Conservation (phyloP, 2,113 vertebrate genomes). For the Istiophorus platypterus region DNA sequence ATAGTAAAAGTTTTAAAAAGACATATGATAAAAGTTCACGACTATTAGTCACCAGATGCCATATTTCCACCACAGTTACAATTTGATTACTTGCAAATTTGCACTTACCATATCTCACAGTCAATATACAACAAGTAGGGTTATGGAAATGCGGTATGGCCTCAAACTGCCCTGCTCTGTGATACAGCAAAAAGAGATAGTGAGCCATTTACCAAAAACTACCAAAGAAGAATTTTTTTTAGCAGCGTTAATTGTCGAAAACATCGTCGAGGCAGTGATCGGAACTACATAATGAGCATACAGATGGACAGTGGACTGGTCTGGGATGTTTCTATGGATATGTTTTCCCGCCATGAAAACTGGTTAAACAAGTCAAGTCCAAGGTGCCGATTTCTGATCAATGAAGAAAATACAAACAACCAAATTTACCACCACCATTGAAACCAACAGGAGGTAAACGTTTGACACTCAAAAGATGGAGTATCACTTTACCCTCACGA, state of each 20-base stretch:
- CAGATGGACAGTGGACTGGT: background rate
- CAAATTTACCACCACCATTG: background rate
- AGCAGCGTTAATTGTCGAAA: background rate
- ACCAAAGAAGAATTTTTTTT: no score
- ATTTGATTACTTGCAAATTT: constrained; percentile 38
- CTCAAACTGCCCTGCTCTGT: constrained; percentile 21
- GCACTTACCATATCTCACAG: constrained; percentile 14
- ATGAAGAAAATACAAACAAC: background rate
- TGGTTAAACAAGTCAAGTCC: background rate
- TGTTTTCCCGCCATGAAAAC: background rate
- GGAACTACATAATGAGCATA: background rate
- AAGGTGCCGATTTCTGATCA: background rate
- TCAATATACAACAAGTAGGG: constrained; percentile 22
- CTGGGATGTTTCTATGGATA: background rate
- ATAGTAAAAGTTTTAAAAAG: constrained; percentile 14
- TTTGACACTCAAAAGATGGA: constrained; percentile 19
- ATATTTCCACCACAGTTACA: constrained; percentile 19
- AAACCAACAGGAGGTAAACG: constrained; percentile 10
- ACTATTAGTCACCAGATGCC: constrained; percentile 14
- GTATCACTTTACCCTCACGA: constrained; percentile 42
- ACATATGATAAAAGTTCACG: constrained; percentile 29
- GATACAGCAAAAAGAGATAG: background rate
- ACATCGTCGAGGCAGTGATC: background rate
- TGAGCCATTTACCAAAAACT: background rate
- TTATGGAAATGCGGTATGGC: constrained; percentile 39